A percentile compares a stretch with the other conserved stretches of the same genome.
phyloP scores from a whole-genome alignment of 2,888 invertebrate species.

The Nymphalis urticae region DNA sequence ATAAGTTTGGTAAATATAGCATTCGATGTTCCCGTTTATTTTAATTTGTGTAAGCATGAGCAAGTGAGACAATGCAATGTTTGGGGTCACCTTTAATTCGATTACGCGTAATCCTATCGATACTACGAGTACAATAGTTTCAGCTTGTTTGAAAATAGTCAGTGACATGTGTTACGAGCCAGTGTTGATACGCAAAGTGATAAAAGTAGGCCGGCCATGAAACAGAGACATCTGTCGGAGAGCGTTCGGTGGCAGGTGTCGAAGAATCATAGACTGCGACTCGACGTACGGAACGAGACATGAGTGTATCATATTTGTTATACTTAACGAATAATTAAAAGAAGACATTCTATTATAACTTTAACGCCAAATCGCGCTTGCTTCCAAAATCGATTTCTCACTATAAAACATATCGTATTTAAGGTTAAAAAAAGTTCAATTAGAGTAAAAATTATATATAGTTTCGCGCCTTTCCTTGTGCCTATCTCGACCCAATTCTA shows the following conservation, averaged over 20 bases:
- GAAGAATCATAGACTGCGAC: slow-evolving; percentile 77
- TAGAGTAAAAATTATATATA: slow-evolving; percentile 60
- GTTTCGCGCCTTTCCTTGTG: slow-evolving; percentile 76
- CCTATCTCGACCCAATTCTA: slow-evolving; percentile 73
- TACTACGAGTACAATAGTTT: slow-evolving; percentile 29
- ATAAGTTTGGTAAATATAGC: slow-evolving; percentile 40
- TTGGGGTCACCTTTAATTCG: slow-evolving; percentile 44
- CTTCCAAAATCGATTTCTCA: slow-evolving; percentile 75
- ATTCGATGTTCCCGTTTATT: slow-evolving; percentile 40
- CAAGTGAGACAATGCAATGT: slow-evolving; percentile 72
- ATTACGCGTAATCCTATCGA: slow-evolving; percentile 39
- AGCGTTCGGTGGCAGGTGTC: slow-evolving; percentile 76
- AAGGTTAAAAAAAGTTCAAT: slow-evolving; percentile 61
- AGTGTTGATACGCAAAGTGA: slow-evolving; percentile 73
- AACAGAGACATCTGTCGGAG: slow-evolving; percentile 66
- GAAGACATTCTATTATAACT: slow-evolving; percentile 45
- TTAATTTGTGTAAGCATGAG: slow-evolving; percentile 42
- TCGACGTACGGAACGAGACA: slow-evolving; percentile 77
- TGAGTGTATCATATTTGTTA: slow-evolving; percentile 53
- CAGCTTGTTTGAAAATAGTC: slow-evolving; percentile 40
- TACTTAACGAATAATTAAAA: slow-evolving; percentile 42
- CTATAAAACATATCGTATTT: slow-evolving; percentile 73
- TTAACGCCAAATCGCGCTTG: slow-evolving; percentile 78
- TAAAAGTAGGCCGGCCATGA: slow-evolving; percentile 79
- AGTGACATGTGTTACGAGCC: slow-evolving; percentile 63